phyloP scores from a whole-genome alignment of 2,888 invertebrate species.

The Scaptomyza cyrtandrae region DNA sequence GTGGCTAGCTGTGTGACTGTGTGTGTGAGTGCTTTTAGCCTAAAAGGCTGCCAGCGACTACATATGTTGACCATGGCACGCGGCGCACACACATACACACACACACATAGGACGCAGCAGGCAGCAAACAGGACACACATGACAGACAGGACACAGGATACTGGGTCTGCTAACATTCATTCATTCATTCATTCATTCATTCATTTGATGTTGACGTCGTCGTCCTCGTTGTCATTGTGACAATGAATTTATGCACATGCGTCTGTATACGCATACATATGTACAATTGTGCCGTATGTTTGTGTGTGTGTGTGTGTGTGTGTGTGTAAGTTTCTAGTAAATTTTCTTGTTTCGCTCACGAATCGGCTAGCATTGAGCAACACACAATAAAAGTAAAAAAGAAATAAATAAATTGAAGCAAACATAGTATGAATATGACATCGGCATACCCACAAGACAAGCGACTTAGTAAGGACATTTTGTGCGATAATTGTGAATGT shows the following conservation, averaged over 20 bases:
- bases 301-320: constrained; percentile 1
- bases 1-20: constrained; percentile 6
- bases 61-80: constrained; percentile 58
- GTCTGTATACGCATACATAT: neutral
- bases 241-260: constrained; percentile 74
- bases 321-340: constrained; percentile 50
- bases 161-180: constrained; percentile 52
- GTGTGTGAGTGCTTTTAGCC: constrained; percentile 53
- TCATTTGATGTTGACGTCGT: constrained; percentile 61
- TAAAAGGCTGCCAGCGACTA: constrained; percentile 62
- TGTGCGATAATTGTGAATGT: constrained; percentile 71
- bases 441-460: constrained; percentile 17
- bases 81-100: constrained; percentile 16
- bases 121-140: no score
- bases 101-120: constrained; percentile 32
- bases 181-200: constrained; percentile 57
- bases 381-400: constrained; percentile 11
- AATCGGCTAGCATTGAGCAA: constrained; percentile 13
- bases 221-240: constrained; percentile 53
- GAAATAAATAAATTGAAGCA: no score
- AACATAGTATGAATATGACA: constrained; percentile 36
- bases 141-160: constrained; percentile 25
- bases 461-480: constrained; percentile 33
- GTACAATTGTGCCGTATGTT: neutral
- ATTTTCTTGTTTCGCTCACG: constrained; percentile 63